Conservation (phyloP, 2,113 vertebrate species). For the Catagonus wagneri region DNA sequence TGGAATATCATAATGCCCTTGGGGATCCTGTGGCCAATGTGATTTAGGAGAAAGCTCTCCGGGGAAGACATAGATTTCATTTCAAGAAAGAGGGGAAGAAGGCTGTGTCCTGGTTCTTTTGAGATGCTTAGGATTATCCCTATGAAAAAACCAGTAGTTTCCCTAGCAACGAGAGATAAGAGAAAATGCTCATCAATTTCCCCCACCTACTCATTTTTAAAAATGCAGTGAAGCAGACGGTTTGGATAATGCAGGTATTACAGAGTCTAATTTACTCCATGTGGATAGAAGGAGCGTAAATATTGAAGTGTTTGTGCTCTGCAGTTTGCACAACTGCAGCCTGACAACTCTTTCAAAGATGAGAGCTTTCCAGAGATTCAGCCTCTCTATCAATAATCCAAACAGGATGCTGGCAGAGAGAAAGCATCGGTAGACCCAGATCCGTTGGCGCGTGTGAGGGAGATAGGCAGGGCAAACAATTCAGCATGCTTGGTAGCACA, state of each 20-base stretch:
- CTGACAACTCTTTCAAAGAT: constrained; percentile 68
- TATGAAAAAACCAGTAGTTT: constrained; percentile 73
- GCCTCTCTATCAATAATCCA: not conserved
- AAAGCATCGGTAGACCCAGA: not conserved
- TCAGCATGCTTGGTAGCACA: not conserved
- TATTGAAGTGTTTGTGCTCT: constrained; percentile 73
- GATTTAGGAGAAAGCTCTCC: not conserved
- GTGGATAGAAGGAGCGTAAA: constrained; percentile 75
- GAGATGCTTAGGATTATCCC: constrained; percentile 68
- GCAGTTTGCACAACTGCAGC: constrained; percentile 59
- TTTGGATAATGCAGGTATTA: constrained; percentile 79
- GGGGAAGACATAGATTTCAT: constrained; percentile 58
- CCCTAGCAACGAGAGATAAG: constrained; percentile 82
- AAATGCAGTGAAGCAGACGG: constrained; percentile 80
- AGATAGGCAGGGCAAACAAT: not conserved
- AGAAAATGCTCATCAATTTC: constrained; percentile 65
- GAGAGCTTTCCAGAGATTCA: constrained; percentile 69
- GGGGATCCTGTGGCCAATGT: not conserved
- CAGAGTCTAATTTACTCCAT: constrained; percentile 78
- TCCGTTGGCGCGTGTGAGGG: not conserved
- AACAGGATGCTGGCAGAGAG: constrained; percentile 42
- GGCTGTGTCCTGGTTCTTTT: constrained; percentile 70
- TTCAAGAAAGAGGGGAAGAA: constrained; percentile 65
- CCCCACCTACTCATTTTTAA: constrained; percentile 75
- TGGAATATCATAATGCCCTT: not conserved